Percentiles rank a stretch among this genome's conserved stretches.
Evolutionary conservation across 2,113 vertebrate species (phyloP).

Genomic region (Heterotilapia buettikoferi): DNA sequence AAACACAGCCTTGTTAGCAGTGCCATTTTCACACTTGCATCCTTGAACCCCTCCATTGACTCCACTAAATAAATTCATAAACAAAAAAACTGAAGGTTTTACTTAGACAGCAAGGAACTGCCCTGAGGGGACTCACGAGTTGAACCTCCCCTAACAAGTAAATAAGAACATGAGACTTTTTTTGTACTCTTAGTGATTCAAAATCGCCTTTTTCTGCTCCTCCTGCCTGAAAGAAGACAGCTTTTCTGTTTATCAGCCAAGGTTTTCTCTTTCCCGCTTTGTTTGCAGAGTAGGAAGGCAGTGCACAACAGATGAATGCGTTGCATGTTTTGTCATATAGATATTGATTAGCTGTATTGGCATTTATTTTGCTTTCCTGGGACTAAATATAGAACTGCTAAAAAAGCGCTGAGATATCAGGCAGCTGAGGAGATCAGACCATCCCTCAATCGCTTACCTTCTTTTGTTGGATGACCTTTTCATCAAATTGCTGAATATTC

Average conservation of each 20-base stretch:
- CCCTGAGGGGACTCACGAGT: neutral
- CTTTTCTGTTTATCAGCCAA: neutral
- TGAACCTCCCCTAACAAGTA: neutral
- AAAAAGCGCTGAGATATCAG: slow-evolving; percentile 34
- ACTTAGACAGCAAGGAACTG: neutral
- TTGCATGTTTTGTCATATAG: neutral
- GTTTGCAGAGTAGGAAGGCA: neutral
- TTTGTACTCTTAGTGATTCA: neutral
- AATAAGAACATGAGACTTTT: neutral
- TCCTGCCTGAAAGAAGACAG: neutral
- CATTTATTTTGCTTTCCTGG: neutral
- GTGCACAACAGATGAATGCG: neutral
- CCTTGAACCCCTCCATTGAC: neutral
- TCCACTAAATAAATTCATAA: neutral
- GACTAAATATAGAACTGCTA: slow-evolving; percentile 4
- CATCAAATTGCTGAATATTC: slow-evolving; percentile 29
- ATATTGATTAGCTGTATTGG: slow-evolving; percentile 33
- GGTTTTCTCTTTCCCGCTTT: neutral
- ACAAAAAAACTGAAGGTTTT: neutral
- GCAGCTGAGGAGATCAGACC: slow-evolving; percentile 8
- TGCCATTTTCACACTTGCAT: neutral
- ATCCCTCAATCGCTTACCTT: neutral
- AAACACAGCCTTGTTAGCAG: neutral
- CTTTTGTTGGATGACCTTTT: neutral
- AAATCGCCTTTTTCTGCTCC: neutral